Base-by-base conservation (phyloP, 1,140 invertebrate genomes). In the Polypedilum vanderplanki region DNA sequence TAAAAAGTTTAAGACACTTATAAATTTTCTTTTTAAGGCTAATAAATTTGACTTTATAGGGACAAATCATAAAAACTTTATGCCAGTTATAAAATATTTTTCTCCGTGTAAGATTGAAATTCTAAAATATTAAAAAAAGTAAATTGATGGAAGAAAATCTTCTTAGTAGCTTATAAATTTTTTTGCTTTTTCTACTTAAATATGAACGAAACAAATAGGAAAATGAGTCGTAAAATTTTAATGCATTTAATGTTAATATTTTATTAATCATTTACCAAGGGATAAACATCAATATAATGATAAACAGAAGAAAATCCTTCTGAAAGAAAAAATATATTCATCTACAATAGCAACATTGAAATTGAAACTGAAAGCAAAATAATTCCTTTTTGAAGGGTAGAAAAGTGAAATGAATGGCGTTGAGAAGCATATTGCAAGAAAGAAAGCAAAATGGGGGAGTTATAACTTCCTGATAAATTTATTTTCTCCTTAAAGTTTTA, bases 341-440 rank as follows among this genome's bases (percentile, higher is more conserved):
- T 57, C 46, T 57, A n/a, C 4, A 57, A 8, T 57, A 4, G 4
- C 10, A 57, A 57, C 46, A 57, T n/a, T 57, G 46, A 57, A 57
- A 57, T n/a, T 57, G 65, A 67, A 67, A 67, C 7, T 20, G n/a
- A 67, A 18, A 20, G 12, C 8, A 70, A 70, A 18, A 22, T 20
- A 70, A 22, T 22, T 20, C 17, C 64, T 17, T 3, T 9, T 8
- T 2, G 18, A 22, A 22, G 17, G 18, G 65, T 18, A 10, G 20
- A 70, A 70, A 70, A 70, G 4, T 20, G 24, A 33, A 33, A 33
- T 33, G 10, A 20, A 22, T 18, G 65, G 65, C n/a, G 65, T 18
- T 20, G 10, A 22, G 18, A 70, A 70, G 65, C 65, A 70, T 70
- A 70, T 70, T 70, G 65, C 65, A 70, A 20, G 4, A 33, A 33